phyloP scores from a whole-genome alignment of 1,140 invertebrate genomes.

The Geopemphigus sp. region DNA sequence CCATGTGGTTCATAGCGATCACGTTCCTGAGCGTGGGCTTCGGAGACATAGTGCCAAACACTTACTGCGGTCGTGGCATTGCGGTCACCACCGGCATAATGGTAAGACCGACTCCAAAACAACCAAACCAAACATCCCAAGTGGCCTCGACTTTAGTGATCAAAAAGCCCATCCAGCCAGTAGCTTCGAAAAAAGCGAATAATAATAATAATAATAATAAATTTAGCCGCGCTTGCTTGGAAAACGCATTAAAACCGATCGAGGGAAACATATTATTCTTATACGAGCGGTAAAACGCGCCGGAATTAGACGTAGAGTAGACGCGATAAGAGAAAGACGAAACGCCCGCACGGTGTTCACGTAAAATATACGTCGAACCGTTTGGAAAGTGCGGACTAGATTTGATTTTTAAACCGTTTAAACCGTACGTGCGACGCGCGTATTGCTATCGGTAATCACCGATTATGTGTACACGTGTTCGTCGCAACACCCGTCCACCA shows the following conservation, averaged over 20 bases:
- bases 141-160: slow-evolving; percentile 35
- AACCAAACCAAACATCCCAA: slow-evolving; percentile 23
- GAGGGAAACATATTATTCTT: not conserved
- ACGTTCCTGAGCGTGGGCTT: slow-evolving; percentile 98
- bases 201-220: too few species aligned
- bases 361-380: not conserved
- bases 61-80: slow-evolving; percentile 97
- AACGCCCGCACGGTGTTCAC: not conserved
- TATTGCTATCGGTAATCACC: too few species aligned
- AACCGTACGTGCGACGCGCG: too few species aligned
- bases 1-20: slow-evolving; percentile 98
- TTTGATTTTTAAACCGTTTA: too few species aligned
- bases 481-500: too few species aligned
- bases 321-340: not conserved
- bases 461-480: not conserved
- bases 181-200: slow-evolving; percentile 18
- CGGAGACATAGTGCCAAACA: slow-evolving; percentile 99
- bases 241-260: slow-evolving; percentile 35
- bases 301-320: slow-evolving; percentile 2
- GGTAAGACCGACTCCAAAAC: slow-evolving; percentile 67
- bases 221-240: slow-evolving; percentile 43
- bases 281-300: not conserved
- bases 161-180: not conserved
- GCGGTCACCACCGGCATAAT: slow-evolving; percentile 98
- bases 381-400: not conserved